These are phyloP conservation scores for Drosophila ustulata DNA, from an alignment of 2,888 invertebrate species.

Conservation along the genomic window DNA sequence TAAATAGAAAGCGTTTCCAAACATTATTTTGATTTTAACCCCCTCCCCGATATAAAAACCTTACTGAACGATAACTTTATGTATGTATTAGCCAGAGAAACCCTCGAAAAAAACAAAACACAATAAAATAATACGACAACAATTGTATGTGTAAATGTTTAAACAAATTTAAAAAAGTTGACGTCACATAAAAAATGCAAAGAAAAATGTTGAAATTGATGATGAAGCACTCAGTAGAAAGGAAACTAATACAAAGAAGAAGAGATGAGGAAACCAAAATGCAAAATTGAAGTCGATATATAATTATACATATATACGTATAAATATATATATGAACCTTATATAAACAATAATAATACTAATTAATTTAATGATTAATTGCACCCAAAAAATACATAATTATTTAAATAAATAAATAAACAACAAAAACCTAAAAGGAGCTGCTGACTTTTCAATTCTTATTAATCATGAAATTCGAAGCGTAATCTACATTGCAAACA, in stretches of 20 bases:
- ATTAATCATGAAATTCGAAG: constrained; percentile 2
- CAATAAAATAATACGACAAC: constrained; percentile 24
- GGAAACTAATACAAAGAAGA: constrained; percentile 11
- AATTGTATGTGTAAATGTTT: constrained; percentile 63
- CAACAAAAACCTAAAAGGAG: constrained; percentile 44
- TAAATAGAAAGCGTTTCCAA: constrained; percentile 56
- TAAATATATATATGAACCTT: constrained; percentile 78
- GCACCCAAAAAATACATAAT: constrained; percentile 83
- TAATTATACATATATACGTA: constrained; percentile 57
- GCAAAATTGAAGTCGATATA: constrained; percentile 60
- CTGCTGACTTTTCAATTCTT: neutral
- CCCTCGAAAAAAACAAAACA: constrained; percentile 14
- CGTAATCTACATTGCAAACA: neutral
- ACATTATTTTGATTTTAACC: constrained; percentile 8
- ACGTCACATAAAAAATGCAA: constrained; percentile 21
- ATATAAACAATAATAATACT: constrained; percentile 84
- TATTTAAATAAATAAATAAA: constrained; percentile 80
- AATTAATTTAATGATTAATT: constrained; percentile 84
- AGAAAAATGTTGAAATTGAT: constrained; percentile 11
- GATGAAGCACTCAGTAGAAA: constrained; percentile 38
- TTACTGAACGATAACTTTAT: constrained; percentile 9
- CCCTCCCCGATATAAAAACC: neutral
- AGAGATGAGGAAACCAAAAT: constrained; percentile 20
- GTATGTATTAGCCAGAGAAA: constrained; percentile 36
- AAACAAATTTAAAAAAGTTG: constrained; percentile 48